Evolutionary conservation across 2,888 invertebrate genomes (phyloP), one percentile per base, ranked within the genome.

Genomic region (Microdon myrmicae): DNA sequence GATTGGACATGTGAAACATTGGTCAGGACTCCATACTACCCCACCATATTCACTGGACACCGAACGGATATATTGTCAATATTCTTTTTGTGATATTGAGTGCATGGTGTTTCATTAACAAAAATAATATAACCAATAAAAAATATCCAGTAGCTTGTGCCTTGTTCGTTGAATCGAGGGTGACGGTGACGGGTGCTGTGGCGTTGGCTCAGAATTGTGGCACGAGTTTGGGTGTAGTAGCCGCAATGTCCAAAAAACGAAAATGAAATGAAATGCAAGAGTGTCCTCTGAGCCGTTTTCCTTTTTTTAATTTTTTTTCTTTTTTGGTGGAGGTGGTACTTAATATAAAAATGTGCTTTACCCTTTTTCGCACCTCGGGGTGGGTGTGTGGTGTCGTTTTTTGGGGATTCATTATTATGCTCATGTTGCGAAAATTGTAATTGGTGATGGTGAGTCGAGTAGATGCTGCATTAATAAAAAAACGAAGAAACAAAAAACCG

Each of bases 311-410:
- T 22, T 22, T 23, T 25, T 32, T 19, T 19, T 4, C 4, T 7
- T 28, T 39, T 17, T 14, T 29, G 19, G 31, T 34, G 64, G 25
- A 58, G 64, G 64, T 64, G 64, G 64, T 64, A 58, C 64, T 64
- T 64, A 64, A 64, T 58, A 58, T 64, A 64, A 64, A 64, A 64
- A 64, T 64, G 64, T 64, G 64, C 53, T 64, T 64, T 64, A 64
- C 64, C 56, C 58, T 64, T 64, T 26, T 35, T 38, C 29, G 28
- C n/a, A n/a, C n/a, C n/a, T n/a, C 20, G 32, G 43, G 39, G 32
- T 48, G 47, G 47, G 25, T 41, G 38, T 16, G 34, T 45, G 43
- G 41, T 45, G 32, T 43, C 35, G 34, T 61, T 64, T 48, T 64
- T 51, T 25, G 64, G 64, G 58, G 41, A 64, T 64, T 64, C 64